Evolutionary conservation across 2,113 vertebrate genomes (phyloP).

Genomic region (Aplodontia rufa): DNA sequence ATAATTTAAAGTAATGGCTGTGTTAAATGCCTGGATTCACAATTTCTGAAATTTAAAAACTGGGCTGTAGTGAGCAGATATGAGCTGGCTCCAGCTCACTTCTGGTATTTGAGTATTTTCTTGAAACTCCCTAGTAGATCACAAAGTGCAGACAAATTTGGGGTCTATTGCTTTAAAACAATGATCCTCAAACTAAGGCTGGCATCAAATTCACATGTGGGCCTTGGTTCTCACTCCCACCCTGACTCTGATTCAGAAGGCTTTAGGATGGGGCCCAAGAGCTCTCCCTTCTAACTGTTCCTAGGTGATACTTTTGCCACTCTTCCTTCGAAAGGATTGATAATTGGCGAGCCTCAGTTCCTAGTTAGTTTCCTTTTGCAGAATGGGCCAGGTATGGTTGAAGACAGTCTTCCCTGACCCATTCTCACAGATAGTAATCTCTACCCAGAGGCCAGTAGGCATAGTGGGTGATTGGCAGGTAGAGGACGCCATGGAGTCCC

Average conservation of each 20-base stretch:
- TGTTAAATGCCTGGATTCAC: not conserved
- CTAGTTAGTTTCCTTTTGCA: not conserved
- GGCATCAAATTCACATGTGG: fast-evolving
- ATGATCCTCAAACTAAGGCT: not conserved
- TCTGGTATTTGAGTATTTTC: fast-evolving
- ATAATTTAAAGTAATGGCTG: not conserved
- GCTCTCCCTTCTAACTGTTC: not conserved
- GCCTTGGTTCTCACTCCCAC: not conserved
- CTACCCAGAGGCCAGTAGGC: not conserved
- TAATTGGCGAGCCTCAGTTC: not conserved
- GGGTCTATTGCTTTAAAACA: no score
- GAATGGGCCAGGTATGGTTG: not conserved
- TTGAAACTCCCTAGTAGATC: not conserved
- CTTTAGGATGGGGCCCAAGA: not conserved
- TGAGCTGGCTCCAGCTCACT: not conserved
- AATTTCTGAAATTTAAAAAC: not conserved
- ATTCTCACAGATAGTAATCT: not conserved
- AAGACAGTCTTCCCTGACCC: no score
- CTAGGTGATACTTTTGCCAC: not conserved
- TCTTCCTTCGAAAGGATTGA: not conserved
- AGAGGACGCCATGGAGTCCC: no score
- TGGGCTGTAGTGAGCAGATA: not conserved
- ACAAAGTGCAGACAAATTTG: not conserved
- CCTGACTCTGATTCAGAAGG: not conserved
- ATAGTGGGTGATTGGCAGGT: no score